phyloP scores from a whole-genome alignment of 2,888 invertebrate genomes.

The Ophion ellenae region DNA sequence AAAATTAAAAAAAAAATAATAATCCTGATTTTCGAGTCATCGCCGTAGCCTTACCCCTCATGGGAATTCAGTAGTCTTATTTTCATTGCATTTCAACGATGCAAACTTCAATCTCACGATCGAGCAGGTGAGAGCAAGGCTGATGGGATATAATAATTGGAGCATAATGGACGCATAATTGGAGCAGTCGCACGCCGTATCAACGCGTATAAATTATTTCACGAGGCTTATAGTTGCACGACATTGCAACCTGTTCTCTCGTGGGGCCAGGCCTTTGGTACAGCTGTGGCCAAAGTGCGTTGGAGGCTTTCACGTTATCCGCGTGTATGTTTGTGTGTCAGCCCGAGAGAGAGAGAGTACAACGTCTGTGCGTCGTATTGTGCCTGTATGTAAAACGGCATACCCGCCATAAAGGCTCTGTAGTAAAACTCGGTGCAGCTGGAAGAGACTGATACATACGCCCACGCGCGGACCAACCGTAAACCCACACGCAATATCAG shows the following conservation, averaged over 20 bases:
- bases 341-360: background rate
- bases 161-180: background rate
- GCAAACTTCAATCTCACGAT: too few relatives aligned
- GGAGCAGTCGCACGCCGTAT: background rate
- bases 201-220: background rate
- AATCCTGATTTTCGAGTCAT: too few relatives aligned
- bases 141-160: too few relatives aligned
- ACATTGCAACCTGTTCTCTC: conserved; percentile 50
- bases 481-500: conserved; percentile 45
- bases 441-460: conserved; percentile 50
- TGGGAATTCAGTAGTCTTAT: too few relatives aligned
- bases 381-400: background rate
- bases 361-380: background rate
- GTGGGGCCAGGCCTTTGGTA: conserved; percentile 21
- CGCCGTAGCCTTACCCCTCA: too few relatives aligned
- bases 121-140: too few relatives aligned
- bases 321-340: background rate
- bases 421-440: conserved; percentile 46
- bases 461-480: conserved; percentile 46
- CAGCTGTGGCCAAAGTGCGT: conserved; percentile 36
- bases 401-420: conserved; percentile 14
- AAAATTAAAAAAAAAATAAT: too few relatives aligned
- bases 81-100: too few relatives aligned
- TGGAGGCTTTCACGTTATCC: conserved; percentile 49
- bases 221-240: background rate